Evolutionary conservation across 2,113 vertebrate genomes (phyloP).

Genomic region (Hippoglossus stenolepis): DNA sequence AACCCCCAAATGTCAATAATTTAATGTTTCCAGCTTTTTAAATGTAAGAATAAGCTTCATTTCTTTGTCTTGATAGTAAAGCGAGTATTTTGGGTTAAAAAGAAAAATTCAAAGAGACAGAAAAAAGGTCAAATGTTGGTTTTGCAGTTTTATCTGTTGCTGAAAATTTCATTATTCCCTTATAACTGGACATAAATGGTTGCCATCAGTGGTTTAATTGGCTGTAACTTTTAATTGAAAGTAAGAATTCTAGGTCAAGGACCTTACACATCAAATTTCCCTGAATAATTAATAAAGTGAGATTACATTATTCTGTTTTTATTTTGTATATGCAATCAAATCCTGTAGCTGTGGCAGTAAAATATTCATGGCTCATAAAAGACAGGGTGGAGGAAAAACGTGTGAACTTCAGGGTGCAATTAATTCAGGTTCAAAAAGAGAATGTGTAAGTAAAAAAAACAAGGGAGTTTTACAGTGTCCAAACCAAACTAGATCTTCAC

Average conservation of each 20-base stretch:
- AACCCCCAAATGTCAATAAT: no score
- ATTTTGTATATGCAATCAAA: background rate
- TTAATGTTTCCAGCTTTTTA: no score
- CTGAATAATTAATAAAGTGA: slow-evolving; percentile 5
- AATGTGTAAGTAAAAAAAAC: background rate
- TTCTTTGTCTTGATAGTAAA: background rate
- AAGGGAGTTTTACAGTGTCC: background rate
- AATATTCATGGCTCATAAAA: background rate
- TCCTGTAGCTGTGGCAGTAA: background rate
- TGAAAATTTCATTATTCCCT: background rate
- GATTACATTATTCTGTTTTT: background rate
- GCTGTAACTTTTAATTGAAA: slow-evolving; percentile 24
- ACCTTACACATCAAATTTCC: background rate
- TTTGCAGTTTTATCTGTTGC: background rate
- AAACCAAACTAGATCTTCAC: background rate
- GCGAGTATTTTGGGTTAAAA: background rate
- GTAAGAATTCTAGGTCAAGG: background rate
- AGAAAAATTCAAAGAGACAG: background rate
- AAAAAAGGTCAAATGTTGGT: background rate
- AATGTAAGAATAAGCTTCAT: background rate
- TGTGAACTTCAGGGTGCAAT: background rate
- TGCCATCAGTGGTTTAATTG: background rate
- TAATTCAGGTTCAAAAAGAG: background rate
- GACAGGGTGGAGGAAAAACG: background rate
- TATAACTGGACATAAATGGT: background rate